Evolutionary conservation across 1,140 invertebrate species (phyloP), one percentile per base, ranked within the genome.

Genomic region (Bilobella aurantiaca): DNA sequence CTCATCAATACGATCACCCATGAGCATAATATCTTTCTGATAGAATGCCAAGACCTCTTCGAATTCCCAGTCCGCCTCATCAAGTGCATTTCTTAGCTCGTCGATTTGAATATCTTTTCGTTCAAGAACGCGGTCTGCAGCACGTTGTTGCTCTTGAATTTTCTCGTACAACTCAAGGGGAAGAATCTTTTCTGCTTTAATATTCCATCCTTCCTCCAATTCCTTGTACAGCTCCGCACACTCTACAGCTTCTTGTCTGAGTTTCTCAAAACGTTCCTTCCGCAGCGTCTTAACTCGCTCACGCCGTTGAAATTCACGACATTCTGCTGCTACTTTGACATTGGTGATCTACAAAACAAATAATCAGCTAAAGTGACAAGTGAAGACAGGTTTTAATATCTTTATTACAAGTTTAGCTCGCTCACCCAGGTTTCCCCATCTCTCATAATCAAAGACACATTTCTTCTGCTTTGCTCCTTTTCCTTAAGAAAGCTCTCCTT

Each of bases 1-100:
- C 21, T 73, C 69, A n/a, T 73, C 69, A 64, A 73, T 70, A 14
- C 71, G 25, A 60, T 73, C 71, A 1, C 71, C 71, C 58, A 73
- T 68, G 14, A 73, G 62, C 30, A 70, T 73, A 12, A 70, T 53
- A 56, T 73, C 71, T 32, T 70, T 73, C 32, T 70, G 68, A 47
- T 73, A 73, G 18, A 62, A 68, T 32, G 66, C 67, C n/a, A 73
- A 58, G 61, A 53, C 59, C 0, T 56, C 28, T 59, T 73, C 71
- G 46, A 66, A 73, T 27, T 73, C 68, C 49, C 64, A 49, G 34
- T 73, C 71, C 32, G 65, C 58, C 12, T 68, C 69, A 32, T 70
- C 71, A 25, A 73, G 61, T 53, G 66, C 68, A 18, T 31, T 32
- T 21, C 46, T 25, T 3, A 73, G 62, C n/a, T 37, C 34, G 0